These are phyloP conservation scores for Haliclystus octoradiatus DNA, from an alignment of 30 jellyfish, hydroid and myxozoan species.

Conservation along the genomic window DNA sequence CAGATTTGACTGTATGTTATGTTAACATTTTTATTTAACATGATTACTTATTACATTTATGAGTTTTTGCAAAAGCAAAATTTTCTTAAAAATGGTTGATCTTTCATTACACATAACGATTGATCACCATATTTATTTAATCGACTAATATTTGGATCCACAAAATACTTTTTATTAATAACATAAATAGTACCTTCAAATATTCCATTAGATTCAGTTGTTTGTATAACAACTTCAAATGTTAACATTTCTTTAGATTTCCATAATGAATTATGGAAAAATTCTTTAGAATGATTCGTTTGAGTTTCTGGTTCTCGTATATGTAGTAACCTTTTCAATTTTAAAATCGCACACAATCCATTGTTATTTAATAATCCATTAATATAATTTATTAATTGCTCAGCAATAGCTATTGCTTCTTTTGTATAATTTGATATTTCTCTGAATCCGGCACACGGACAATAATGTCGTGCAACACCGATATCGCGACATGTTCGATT, in stretches of 20 bases:
- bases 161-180: no score
- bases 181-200: no score
- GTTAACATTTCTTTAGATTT: no score
- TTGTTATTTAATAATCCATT: no score
- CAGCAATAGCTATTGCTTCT: slow-evolving; percentile 15
- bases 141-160: slow-evolving; percentile 35
- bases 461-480: slow-evolving; percentile 51
- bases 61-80: slow-evolving; percentile 33
- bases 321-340: no score
- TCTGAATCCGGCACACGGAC: slow-evolving; percentile 46
- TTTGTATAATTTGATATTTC: neutral
- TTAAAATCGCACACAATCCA: no score
- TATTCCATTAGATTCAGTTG: no score
- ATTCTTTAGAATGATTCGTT: no score
- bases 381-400: slow-evolving; percentile 19
- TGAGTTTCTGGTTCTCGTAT: no score
- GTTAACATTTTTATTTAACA: neutral
- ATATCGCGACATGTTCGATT: slow-evolving; percentile 44
- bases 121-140: slow-evolving; percentile 41
- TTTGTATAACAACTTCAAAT: no score
- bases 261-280: no score
- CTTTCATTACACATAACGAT: slow-evolving; percentile 15
- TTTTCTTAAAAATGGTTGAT: slow-evolving; percentile 32
- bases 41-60: neutral
- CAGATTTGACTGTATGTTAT: no score